Base-by-base conservation (phyloP, 2,113 vertebrate genomes). In the Kobus ellipsiprymnus region DNA sequence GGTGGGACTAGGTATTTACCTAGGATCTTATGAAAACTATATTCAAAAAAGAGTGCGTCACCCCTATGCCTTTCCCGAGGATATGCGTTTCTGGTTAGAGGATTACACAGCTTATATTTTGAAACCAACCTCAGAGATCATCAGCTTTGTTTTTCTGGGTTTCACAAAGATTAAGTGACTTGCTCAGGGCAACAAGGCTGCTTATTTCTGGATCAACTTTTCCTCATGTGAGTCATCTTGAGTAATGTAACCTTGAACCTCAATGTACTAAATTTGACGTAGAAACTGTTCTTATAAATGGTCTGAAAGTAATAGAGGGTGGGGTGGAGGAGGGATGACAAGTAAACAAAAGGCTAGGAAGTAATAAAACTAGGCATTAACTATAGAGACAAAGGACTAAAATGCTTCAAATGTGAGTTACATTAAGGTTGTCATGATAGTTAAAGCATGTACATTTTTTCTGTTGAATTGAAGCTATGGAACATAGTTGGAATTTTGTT, bases 381-480 rank as follows among this genome's bases (percentile, higher is more conserved):
- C 21, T 6, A 17, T 40, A 23, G 30, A 90, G 52, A 87, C 33
- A 91, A 92, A 94, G 87, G 95, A 94, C 91, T 90, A 96, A 96
- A 97, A 96, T 67, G 50, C 74, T 98, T 97, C 91, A 98, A 74
- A 46, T 95, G 90, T 77, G 92, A 96, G 78, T 98, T 96, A 97
- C 95, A 96, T 98, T 93, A 97, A 54, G 57, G 81, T 78, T 97
- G 95, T 90, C 82, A 84, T 93, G 97, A 90, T 80, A 95, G 27
- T 83, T 96, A 81, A 92, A 96, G 80, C 57, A 91, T 64, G 54
- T 98, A 44, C 52, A 94, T 94, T 98, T 96, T 98, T 98, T 98
- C 44, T 97, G 96, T 97, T 95, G 93, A 98, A 88, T 54, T 74
- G 85, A 97, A 98, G 89, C 67, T 98, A 90, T 97, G 60, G 95